These are phyloP conservation scores for Protosalanx chinensis DNA, from an alignment of 2,797 vertebrate species.

Conservation along the genomic window DNA sequence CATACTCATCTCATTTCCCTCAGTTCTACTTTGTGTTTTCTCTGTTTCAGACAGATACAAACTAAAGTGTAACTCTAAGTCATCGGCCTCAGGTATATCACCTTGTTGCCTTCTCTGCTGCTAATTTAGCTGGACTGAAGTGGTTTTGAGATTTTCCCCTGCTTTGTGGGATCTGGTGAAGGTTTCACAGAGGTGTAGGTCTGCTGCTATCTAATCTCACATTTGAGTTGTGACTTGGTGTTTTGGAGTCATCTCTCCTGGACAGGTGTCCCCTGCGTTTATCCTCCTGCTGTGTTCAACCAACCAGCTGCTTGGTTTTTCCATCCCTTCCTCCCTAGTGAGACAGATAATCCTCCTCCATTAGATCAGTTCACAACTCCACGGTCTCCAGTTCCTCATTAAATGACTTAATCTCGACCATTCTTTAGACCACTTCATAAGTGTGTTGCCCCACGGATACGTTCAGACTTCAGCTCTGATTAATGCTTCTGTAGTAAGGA, in stretches of 20 bases:
- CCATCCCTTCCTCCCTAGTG: constrained; percentile 10
- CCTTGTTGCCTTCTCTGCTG: constrained; percentile 53
- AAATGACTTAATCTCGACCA: not conserved
- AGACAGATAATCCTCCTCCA: constrained; percentile 25
- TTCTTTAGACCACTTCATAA: constrained; percentile 3
- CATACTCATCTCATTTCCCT: constrained; percentile 44
- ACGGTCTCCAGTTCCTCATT: not conserved
- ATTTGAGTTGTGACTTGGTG: not conserved
- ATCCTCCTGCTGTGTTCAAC: constrained; percentile 31
- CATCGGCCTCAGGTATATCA: constrained; percentile 75
- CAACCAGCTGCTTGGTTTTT: constrained; percentile 20
- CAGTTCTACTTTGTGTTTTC: constrained; percentile 63
- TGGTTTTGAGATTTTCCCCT: constrained; percentile 29
- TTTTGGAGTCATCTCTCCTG: not conserved
- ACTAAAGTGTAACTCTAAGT: constrained; percentile 87
- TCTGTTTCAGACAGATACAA: constrained; percentile 89
- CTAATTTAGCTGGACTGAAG: constrained; percentile 25
- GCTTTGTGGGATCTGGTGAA: not conserved
- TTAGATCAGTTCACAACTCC: constrained; percentile 5
- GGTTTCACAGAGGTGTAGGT: not conserved
- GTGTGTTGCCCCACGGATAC: constrained; percentile 3
- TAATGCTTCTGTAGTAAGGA: not conserved
- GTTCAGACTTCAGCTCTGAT: not conserved
- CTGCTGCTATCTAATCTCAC: not conserved
- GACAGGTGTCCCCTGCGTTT: no score